phyloP scores from a whole-genome alignment of 1,140 invertebrate species.

The Trichogramma pretiosum region DNA sequence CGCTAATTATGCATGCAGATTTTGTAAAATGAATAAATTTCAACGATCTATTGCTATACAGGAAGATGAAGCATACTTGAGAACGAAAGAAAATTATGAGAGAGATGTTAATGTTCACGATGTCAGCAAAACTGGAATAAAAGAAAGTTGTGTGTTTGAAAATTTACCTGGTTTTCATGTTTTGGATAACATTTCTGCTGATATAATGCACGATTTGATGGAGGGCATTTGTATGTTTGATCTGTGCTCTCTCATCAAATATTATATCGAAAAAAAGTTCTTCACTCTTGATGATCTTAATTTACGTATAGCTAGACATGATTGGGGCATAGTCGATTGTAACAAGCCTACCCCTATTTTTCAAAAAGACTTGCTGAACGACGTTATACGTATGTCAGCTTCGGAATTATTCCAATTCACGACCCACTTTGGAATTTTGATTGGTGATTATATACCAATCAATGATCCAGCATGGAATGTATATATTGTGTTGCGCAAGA shows the following conservation, averaged over 20 bases:
- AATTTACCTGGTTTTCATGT: constrained; percentile 23
- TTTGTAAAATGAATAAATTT: constrained; percentile 21
- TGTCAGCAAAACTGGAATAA: constrained; percentile 18
- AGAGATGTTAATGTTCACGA: constrained; percentile 12
- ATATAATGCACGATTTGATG: constrained; percentile 26
- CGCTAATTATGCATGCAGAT: constrained; percentile 20
- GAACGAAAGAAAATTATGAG: constrained; percentile 17
- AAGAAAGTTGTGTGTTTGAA: constrained; percentile 21
- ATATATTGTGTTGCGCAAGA: not conserved
- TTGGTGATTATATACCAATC: not conserved
- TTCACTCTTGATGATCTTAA: too few relatives aligned
- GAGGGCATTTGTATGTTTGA: constrained; percentile 22
- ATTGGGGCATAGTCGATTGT: too few relatives aligned
- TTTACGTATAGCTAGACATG: too few relatives aligned
- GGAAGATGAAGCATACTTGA: constrained; percentile 15
- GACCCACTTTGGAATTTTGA: not conserved
- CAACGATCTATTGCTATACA: not conserved
- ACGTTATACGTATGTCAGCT: not conserved
- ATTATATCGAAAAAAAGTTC: too few relatives aligned
- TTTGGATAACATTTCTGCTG: constrained; percentile 18
- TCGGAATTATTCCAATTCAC: not conserved
- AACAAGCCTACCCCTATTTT: not conserved
- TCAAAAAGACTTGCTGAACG: too few relatives aligned
- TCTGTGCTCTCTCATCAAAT: constrained; percentile 20
- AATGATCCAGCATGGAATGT: not conserved